Percentiles rank a stretch among this genome's conserved stretches.
phyloP scores from a whole-genome alignment of 1,140 invertebrate species.

The Danaus melanippus region DNA sequence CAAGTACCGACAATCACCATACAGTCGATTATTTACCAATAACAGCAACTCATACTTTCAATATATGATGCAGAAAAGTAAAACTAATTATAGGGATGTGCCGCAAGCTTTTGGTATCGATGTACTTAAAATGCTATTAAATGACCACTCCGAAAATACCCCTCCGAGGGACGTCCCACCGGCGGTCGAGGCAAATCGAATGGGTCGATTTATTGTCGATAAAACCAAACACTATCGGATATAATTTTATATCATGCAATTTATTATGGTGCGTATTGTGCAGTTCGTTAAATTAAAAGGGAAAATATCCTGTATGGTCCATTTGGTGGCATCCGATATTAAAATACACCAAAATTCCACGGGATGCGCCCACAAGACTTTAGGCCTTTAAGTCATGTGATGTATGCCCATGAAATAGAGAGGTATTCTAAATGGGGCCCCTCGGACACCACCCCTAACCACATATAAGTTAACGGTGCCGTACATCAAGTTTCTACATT shows the following conservation, averaged over 20 bases:
- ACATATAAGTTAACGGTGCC: slow-evolving; percentile 33
- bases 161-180: slow-evolving; percentile 12
- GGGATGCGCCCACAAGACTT: slow-evolving; percentile 54
- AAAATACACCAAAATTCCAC: slow-evolving; percentile 52
- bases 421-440: slow-evolving; percentile 53
- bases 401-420: slow-evolving; percentile 52
- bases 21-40: slow-evolving; percentile 45
- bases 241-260: slow-evolving; percentile 40
- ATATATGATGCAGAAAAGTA: slow-evolving; percentile 32
- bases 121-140: slow-evolving; percentile 39
- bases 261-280: slow-evolving; percentile 21
- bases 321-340: slow-evolving; percentile 47
- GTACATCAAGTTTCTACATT: slow-evolving; percentile 30
- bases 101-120: slow-evolving; percentile 47
- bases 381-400: slow-evolving; percentile 64
- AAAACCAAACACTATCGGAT: slow-evolving; percentile 60
- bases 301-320: slow-evolving; percentile 48
- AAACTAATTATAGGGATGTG: slow-evolving; percentile 48
- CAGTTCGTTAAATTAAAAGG: slow-evolving; percentile 18
- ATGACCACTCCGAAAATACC: slow-evolving; percentile 34
- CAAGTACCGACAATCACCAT: slow-evolving; percentile 28
- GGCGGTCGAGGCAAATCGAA: slow-evolving; percentile 17
- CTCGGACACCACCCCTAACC: slow-evolving; percentile 51
- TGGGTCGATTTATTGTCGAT: slow-evolving; percentile 31
- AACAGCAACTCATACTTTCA: slow-evolving; percentile 45